phyloP scores from a whole-genome alignment of 2,113 vertebrate species.

The Columba janthina region DNA sequence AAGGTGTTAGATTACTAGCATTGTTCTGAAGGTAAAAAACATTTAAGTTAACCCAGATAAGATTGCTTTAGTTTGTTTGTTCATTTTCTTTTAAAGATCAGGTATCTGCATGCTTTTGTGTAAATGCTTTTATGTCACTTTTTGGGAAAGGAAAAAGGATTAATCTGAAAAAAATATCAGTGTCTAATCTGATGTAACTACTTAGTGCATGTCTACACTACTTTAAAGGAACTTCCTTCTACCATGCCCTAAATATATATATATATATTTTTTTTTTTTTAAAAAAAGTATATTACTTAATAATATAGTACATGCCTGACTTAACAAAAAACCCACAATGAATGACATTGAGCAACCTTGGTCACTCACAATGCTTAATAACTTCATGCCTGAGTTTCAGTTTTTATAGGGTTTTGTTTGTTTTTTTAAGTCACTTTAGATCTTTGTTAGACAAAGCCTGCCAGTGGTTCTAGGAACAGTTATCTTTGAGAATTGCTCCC shows the following conservation, averaged over 20 bases:
- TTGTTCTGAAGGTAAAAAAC: not conserved
- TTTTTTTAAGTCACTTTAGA: not conserved
- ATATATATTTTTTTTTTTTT: too few species aligned
- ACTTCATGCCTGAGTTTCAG: not conserved
- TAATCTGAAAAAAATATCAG: not conserved
- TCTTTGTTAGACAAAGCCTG: not conserved
- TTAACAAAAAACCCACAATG: not conserved
- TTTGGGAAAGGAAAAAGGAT: not conserved
- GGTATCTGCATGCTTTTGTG: too few species aligned
- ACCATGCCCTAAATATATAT: rapidly evolving
- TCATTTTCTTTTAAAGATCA: not conserved
- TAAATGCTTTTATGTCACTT: not conserved
- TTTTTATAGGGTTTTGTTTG: not conserved
- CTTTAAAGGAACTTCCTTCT: not conserved
- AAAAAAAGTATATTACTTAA: not conserved
- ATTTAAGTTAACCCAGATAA: not conserved
- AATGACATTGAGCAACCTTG: not conserved
- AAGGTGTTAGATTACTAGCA: not conserved
- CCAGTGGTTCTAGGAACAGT: not conserved
- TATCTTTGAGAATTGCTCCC: not conserved
- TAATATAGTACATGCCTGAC: not conserved
- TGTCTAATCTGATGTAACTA: not conserved
- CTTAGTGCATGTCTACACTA: rapidly evolving
- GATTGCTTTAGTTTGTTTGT: not conserved
- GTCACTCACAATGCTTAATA: not conserved